Base-by-base conservation (phyloP, 1,140 invertebrate species). In the Archivesica marissinica region DNA sequence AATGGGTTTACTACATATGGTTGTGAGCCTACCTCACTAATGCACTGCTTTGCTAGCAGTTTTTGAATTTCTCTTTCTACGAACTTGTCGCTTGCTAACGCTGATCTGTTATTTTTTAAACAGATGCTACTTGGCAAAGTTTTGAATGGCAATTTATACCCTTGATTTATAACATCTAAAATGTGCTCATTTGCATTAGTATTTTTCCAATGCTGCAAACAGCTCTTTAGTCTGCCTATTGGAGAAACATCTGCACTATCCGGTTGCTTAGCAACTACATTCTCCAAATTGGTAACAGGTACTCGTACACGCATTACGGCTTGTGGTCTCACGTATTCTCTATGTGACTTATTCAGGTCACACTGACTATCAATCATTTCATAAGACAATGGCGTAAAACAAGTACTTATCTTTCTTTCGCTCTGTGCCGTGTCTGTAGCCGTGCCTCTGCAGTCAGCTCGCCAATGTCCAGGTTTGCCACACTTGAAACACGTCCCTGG, bases 101-200 rank as follows among this genome's bases (percentile, higher is more conserved):
- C 76, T 35, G 56, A 38, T 78, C 64, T 78, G 39, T 78, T 78
- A 47, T 78, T 78, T n/a, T 28, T 35, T 41, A 78, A 44, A 35
- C 30, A 23, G 13, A 61, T 15, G 20, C 33, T 41, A 50, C 54
- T 23, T 33, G 76, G 11, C n/a, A 30, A 6, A 41, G 15, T 59
- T 11, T 61, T 28, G 33, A 78, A 78, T 23, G 76, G 76, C 64
- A 78, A 41, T 39, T 78, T 64, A 28, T 78, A 78, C 20, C 76
- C 76, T 7, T 64, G 20, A 13, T 30, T 23, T 56, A 61, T 25
- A 17, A 78, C 33, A 25, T 78, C 76, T 61, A n/a, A 78, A 64
- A 78, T 64, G 64, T 78, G 44, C 38, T 78, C 76, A 20, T 28
- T 20, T 0, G 76, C 52, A 64, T 56, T 56, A 25, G 56, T 56